Percentiles rank a stretch among this genome's conserved stretches.
Evolutionary conservation across 2,797 vertebrate species (phyloP).

Genomic region (Phataginus tetradactyla): DNA sequence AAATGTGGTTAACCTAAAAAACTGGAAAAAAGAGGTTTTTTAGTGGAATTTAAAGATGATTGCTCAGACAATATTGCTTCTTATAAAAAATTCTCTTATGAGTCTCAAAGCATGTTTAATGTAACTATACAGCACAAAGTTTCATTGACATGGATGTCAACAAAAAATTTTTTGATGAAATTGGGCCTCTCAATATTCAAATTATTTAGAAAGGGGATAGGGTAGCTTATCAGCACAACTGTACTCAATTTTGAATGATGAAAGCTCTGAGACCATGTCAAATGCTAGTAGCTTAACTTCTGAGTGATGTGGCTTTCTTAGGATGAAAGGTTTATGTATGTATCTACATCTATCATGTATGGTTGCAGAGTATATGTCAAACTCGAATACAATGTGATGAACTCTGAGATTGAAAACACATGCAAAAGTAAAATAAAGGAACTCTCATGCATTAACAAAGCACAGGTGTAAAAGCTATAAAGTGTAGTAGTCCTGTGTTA

Average conservation of each 20-base stretch:
- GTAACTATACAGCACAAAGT: not conserved
- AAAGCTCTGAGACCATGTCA: not conserved
- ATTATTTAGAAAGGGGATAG: not conserved
- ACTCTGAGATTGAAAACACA: not conserved
- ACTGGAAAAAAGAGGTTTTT: not conserved
- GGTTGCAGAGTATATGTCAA: not conserved
- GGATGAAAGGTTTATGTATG: not conserved
- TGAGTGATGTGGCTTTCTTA: not conserved
- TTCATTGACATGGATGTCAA: not conserved
- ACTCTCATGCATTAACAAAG: not conserved
- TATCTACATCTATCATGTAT: not conserved
- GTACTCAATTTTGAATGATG: not conserved
- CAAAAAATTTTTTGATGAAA: slow-evolving; percentile 16
- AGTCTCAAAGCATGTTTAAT: not conserved
- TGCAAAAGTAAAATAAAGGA: not conserved
- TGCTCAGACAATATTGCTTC: slow-evolving; percentile 1
- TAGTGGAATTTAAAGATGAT: slow-evolving; percentile 42
- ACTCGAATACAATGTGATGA: not conserved
- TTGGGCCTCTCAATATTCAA: not conserved
- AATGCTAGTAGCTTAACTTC: not conserved
- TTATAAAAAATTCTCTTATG: slow-evolving; percentile 15
- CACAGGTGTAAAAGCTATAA: not conserved
- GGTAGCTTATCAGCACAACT: not conserved
- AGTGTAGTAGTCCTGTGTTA: not conserved
- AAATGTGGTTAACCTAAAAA: not conserved